Percentiles rank a stretch among this genome's conserved stretches.
Conservation (phyloP, 2,113 vertebrate genomes). For the Etheostoma cragini region DNA sequence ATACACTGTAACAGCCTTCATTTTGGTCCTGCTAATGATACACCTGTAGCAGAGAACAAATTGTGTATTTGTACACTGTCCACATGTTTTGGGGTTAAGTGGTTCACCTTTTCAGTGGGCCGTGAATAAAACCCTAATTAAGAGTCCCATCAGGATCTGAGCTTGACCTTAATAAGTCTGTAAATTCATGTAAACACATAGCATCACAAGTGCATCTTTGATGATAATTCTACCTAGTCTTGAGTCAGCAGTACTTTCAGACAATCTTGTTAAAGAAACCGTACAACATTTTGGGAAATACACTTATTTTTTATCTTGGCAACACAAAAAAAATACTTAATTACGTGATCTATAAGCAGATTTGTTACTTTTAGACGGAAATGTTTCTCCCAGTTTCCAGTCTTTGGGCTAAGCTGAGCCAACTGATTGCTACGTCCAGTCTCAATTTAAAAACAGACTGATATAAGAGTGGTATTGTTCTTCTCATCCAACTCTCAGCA, state of each 20-base stretch:
- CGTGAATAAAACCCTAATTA: slow-evolving; percentile 19
- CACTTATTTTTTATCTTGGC: not conserved
- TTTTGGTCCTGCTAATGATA: not conserved
- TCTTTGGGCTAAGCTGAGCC: not conserved
- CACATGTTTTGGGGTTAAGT: not conserved
- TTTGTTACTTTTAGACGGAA: not conserved
- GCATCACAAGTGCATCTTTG: not conserved
- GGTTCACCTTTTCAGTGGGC: slow-evolving; percentile 2
- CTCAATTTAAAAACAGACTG: too few relatives aligned
- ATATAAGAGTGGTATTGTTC: too few relatives aligned
- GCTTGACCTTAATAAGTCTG: not conserved
- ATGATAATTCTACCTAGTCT: not conserved
- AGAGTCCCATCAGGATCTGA: not conserved
- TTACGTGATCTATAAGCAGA: not conserved
- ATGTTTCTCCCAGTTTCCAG: not conserved
- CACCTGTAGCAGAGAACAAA: not conserved
- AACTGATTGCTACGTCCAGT: not conserved
- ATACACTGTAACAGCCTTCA: not conserved
- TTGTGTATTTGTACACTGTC: not conserved
- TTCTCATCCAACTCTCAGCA: too few relatives aligned
- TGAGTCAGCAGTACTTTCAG: not conserved
- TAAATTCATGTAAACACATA: not conserved
- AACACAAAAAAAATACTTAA: slow-evolving; percentile 7
- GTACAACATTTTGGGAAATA: not conserved
- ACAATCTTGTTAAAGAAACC: not conserved